Base-by-base conservation (phyloP, 1,140 invertebrate species). In the Thaumatotibia leucotreta region DNA sequence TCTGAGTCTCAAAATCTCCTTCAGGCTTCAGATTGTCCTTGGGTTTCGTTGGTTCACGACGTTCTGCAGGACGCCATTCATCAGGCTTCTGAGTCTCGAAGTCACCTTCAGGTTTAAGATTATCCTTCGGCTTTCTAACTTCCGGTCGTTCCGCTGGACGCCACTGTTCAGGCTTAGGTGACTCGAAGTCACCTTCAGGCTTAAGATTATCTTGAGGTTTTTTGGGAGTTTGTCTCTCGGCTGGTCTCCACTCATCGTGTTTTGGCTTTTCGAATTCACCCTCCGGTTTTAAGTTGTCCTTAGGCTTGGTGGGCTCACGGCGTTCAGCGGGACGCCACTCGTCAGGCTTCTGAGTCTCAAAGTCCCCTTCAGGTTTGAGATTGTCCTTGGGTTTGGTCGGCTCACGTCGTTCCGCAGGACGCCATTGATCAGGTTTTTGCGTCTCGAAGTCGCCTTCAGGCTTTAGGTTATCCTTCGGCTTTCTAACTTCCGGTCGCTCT, bases 361-460 rank as follows among this genome's bases (percentile, higher is more conserved):
- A 93, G 1, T 93, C 88, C 9, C 92, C 92, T 77, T 93, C 92
- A 52, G 91, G 86, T 64, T 79, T 86, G 0, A 94, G 74, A 74
- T 93, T 92, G 72, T 93, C 92, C 61, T 77, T 63, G 0, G 89
- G 91, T 66, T 82, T 89, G 22, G 87, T 86, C 52, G 72, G 83
- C n/a, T 81, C 75, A 39, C 75, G 78, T 17, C 85, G 65, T 63
- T 92, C 87, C 6, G 79, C 82, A 8, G 84, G 84, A 1, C 69
- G 70, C 74, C 82, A 91, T 69, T 83, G 72, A 0, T 85, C 83
- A 66, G 91, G 89, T 32, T 92, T 90, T 0, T 89, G 92, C 23
- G 76, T 74, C 61, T 92, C 92, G 76, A 93, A 95, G 81, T 94
- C 93, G 20, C 95, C 95, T 76, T 95, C 94, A 11, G 91, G 90